Percentiles rank a stretch among this genome's conserved stretches.
Conservation (phyloP, 2,797 vertebrate species). For the Chelon auratus region DNA sequence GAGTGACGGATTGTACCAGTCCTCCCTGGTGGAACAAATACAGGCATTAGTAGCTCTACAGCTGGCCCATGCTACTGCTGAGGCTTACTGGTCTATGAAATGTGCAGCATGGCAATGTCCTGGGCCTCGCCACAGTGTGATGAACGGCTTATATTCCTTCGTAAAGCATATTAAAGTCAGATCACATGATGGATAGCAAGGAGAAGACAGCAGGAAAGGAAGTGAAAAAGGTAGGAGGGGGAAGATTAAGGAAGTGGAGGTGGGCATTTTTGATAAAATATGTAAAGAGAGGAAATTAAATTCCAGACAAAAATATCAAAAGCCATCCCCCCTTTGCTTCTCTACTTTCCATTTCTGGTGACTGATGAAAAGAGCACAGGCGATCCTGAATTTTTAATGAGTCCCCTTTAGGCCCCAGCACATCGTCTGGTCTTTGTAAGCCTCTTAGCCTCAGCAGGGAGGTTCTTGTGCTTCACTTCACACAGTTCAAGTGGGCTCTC, state of each 20-base stretch:
- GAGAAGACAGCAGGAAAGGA: constrained; percentile 49
- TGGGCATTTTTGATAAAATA: constrained; percentile 76
- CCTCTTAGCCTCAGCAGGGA: constrained; percentile 33
- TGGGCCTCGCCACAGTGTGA: constrained; percentile 72
- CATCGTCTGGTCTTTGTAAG: constrained; percentile 43
- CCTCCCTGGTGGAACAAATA: constrained; percentile 75
- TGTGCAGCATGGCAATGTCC: constrained; percentile 72
- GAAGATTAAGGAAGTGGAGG: constrained; percentile 38
- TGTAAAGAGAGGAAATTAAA: constrained; percentile 85
- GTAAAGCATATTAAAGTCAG: constrained; percentile 84
- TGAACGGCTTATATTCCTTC: constrained; percentile 79
- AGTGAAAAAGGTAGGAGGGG: constrained; percentile 32
- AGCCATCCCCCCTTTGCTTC: constrained; percentile 10
- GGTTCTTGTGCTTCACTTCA: constrained; percentile 52
- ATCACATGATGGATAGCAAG: constrained; percentile 78
- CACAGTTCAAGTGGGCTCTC: constrained; percentile 48
- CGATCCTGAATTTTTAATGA: constrained; percentile 78
- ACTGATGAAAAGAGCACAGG: constrained; percentile 73
- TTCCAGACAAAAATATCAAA: constrained; percentile 80
- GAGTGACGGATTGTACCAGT: constrained; percentile 62
- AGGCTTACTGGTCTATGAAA: constrained; percentile 80
- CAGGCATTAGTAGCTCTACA: constrained; percentile 75
- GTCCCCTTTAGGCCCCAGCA: constrained; percentile 37
- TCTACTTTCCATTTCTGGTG: constrained; percentile 53
- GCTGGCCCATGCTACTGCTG: constrained; percentile 58